phyloP scores from a whole-genome alignment of 1,140 invertebrate genomes.

The Gonatopus flavifemur region DNA sequence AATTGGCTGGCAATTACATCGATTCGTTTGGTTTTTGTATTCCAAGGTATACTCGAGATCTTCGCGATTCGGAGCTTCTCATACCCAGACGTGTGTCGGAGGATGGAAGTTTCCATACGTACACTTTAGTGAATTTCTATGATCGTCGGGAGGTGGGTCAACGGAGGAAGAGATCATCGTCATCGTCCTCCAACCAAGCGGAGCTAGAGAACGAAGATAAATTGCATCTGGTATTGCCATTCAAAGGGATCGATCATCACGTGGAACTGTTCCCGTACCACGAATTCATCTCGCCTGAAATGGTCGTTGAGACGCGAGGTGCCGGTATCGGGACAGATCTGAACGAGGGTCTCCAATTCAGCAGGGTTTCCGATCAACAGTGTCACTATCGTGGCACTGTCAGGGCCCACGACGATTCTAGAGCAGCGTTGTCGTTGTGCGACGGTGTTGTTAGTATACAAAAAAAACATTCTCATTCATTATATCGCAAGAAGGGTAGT shows the following conservation, averaged over 20 bases:
- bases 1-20: too few relatives aligned
- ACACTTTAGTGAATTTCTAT: slow-evolving; percentile 54
- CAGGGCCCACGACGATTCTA: slow-evolving; percentile 54
- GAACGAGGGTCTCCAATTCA: slow-evolving; percentile 35
- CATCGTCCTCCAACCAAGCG: slow-evolving; percentile 19
- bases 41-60: slow-evolving; percentile 50
- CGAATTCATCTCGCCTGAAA: slow-evolving; percentile 59
- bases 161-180: slow-evolving; percentile 34
- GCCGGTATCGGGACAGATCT: slow-evolving; percentile 27
- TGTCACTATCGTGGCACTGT: slow-evolving; percentile 64
- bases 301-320: slow-evolving; percentile 60
- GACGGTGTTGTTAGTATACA: slow-evolving; percentile 63
- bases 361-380: slow-evolving; percentile 36
- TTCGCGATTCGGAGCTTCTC: slow-evolving; percentile 53
- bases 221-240: slow-evolving; percentile 58
- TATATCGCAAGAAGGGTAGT: too few relatives aligned
- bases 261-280: slow-evolving; percentile 60
- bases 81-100: slow-evolving; percentile 55
- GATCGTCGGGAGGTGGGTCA: slow-evolving; percentile 33
- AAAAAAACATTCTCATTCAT: too few relatives aligned
- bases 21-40: not conserved
- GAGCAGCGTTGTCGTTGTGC: slow-evolving; percentile 64
- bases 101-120: slow-evolving; percentile 55
- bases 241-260: slow-evolving; percentile 54
- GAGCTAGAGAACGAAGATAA: slow-evolving; percentile 31